Evolutionary conservation across 2,113 vertebrate species (phyloP).

Genomic region (Erpornis zantholeuca): DNA sequence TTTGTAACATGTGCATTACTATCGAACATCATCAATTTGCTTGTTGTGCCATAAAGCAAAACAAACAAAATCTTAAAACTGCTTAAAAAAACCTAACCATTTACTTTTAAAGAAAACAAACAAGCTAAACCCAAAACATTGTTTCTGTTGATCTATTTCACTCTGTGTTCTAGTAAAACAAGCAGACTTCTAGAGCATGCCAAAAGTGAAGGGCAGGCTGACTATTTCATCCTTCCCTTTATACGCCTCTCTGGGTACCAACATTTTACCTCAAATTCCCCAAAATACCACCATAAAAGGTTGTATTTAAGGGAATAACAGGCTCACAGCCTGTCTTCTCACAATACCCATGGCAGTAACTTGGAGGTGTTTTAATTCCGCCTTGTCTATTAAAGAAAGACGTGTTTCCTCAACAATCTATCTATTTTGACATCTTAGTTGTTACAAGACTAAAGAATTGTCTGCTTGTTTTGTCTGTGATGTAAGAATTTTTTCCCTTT

Average conservation of each 20-base stretch:
- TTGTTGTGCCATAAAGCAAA: background rate
- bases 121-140: background rate
- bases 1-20: background rate
- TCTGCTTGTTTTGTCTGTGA: constrained; percentile 47
- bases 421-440: constrained; percentile 68
- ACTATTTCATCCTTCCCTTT: background rate
- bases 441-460: constrained; percentile 12
- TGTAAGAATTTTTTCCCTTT: constrained; percentile 30
- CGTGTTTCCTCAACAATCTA: constrained; percentile 62
- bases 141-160: background rate
- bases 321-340: constrained; percentile 40
- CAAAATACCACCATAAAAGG: constrained; percentile 17
- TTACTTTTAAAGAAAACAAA: background rate
- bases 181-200: background rate
- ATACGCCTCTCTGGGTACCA: background rate
- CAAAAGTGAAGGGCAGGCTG: background rate
- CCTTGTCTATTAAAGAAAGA: constrained; percentile 60
- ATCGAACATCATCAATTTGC: background rate
- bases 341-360: constrained; percentile 54
- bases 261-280: constrained; percentile 31
- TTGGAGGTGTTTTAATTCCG: constrained; percentile 64
- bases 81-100: background rate
- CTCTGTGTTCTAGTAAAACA: background rate
- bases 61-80: background rate
- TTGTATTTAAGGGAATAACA: constrained; percentile 43